Percentiles rank a stretch among this genome's conserved stretches.
phyloP scores from a whole-genome alignment of 2,113 vertebrate genomes.

The Varanus salvator region DNA sequence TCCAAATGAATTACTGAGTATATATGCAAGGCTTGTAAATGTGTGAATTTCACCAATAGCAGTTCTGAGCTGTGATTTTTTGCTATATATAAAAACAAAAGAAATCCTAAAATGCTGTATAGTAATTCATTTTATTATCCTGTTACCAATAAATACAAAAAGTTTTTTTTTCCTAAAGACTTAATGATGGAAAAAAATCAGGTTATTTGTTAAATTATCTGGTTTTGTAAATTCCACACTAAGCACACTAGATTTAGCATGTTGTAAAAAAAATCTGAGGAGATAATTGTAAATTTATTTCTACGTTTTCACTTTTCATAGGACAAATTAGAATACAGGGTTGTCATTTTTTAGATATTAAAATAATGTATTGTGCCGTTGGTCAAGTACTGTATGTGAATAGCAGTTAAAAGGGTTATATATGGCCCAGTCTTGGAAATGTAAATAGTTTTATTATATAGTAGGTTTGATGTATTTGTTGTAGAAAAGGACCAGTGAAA shows the following conservation, averaged over 20 bases:
- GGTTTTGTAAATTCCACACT: constrained; percentile 70
- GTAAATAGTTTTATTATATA: constrained; percentile 88
- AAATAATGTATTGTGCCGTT: constrained; percentile 80
- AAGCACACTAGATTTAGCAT: constrained; percentile 69
- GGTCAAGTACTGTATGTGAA: constrained; percentile 85
- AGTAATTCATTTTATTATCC: constrained; percentile 88
- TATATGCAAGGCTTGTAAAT: constrained; percentile 90
- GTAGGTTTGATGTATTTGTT: constrained; percentile 84
- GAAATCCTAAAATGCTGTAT: constrained; percentile 83
- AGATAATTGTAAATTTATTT: constrained; percentile 70
- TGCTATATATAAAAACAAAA: constrained; percentile 58
- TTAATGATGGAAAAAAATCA: constrained; percentile 66
- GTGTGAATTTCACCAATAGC: constrained; percentile 88
- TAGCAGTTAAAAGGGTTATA: constrained; percentile 76
- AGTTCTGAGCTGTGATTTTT: constrained; percentile 83
- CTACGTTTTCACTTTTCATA: constrained; percentile 77
- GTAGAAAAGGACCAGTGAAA: constrained; percentile 87
- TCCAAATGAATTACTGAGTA: constrained; percentile 90
- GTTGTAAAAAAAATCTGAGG: constrained; percentile 69
- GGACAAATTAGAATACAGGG: constrained; percentile 78
- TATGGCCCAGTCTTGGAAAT: constrained; percentile 73
- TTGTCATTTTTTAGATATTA: constrained; percentile 81
- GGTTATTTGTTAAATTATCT: constrained; percentile 65
- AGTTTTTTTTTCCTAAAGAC: constrained; percentile 60
- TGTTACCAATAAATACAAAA: constrained; percentile 72